Evolutionary conservation across 2,888 invertebrate species (phyloP).

Genomic region (Amphiduros pacificus): DNA sequence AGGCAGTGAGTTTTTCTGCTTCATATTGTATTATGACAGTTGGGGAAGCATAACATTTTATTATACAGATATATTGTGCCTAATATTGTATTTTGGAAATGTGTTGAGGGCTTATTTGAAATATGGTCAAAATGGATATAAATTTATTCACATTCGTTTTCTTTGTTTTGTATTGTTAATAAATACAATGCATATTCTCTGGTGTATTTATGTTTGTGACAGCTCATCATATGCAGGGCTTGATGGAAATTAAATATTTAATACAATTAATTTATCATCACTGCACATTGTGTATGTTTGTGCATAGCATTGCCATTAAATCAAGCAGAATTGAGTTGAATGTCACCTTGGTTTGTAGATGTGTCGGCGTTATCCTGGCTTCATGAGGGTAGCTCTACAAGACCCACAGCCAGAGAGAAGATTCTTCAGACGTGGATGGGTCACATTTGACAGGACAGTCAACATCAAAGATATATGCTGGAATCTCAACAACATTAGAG

Average conservation of each 20-base stretch:
- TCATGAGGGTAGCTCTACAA: constrained; percentile 90
- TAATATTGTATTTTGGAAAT: neutral
- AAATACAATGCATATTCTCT: too few relatives aligned
- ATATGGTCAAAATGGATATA: too few relatives aligned
- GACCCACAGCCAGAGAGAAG: constrained; percentile 95
- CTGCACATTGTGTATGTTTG: too few relatives aligned
- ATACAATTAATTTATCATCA: too few relatives aligned
- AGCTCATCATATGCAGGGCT: too few relatives aligned
- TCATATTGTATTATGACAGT: neutral
- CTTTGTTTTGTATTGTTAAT: too few relatives aligned
- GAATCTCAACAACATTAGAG: constrained; percentile 93
- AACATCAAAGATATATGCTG: constrained; percentile 99
- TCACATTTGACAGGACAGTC: constrained; percentile 92
- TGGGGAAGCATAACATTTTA: neutral
- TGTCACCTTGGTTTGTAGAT: constrained; percentile 70
- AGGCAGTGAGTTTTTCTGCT: constrained; percentile 71
- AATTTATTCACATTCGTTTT: too few relatives aligned
- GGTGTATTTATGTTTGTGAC: too few relatives aligned
- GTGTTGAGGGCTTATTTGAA: neutral
- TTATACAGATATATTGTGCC: neutral
- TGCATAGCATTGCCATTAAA: too few relatives aligned
- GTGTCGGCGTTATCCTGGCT: constrained; percentile 82
- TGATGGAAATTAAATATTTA: too few relatives aligned
- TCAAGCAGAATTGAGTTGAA: too few relatives aligned
- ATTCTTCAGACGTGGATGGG: constrained; percentile 97